These are phyloP conservation scores for Notolepis coatsorum DNA, from an alignment of 2,797 vertebrate genomes.

Conservation along the genomic window DNA sequence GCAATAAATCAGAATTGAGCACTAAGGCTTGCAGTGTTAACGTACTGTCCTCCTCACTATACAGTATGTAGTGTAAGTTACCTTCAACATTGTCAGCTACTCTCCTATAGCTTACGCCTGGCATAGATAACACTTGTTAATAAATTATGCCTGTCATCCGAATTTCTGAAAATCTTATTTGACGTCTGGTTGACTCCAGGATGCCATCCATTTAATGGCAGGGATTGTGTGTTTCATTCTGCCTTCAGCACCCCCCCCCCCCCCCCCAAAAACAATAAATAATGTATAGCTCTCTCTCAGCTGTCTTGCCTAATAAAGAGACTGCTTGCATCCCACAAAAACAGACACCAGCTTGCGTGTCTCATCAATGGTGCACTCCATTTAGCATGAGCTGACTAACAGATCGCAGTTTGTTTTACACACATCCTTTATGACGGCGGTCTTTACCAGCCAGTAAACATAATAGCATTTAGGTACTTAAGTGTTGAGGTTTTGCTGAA, in stretches of 20 bases:
- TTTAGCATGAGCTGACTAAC: conserved; percentile 76
- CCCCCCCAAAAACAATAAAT: conserved; percentile 47
- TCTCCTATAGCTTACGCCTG: too few species aligned
- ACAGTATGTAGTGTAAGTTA: too few species aligned
- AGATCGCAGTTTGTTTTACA: conserved; percentile 77
- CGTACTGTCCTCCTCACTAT: too few species aligned
- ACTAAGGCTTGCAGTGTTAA: too few species aligned
- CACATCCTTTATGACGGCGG: conserved; percentile 65
- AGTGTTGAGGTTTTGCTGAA: conserved; percentile 53
- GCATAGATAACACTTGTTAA: too few species aligned
- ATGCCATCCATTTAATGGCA: conserved; percentile 34
- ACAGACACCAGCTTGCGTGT: conserved; percentile 70
- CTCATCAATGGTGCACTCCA: conserved; percentile 71
- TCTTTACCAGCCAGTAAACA: conserved; percentile 62
- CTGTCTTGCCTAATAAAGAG: conserved; percentile 60
- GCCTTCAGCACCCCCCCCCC: conserved; percentile 28
- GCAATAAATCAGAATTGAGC: too few species aligned
- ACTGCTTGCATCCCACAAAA: conserved; percentile 47
- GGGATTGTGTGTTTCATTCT: conserved; percentile 41
- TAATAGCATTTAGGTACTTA: conserved; percentile 61
- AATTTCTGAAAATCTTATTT: conserved; percentile 43
- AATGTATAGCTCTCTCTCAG: conserved; percentile 59
- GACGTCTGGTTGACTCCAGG: conserved; percentile 30
- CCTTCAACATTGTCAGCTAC: too few species aligned
- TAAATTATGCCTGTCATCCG: too few species aligned